These are phyloP conservation scores for Equus quagga DNA, from an alignment of 2,113 vertebrate species.

Conservation along the genomic window DNA sequence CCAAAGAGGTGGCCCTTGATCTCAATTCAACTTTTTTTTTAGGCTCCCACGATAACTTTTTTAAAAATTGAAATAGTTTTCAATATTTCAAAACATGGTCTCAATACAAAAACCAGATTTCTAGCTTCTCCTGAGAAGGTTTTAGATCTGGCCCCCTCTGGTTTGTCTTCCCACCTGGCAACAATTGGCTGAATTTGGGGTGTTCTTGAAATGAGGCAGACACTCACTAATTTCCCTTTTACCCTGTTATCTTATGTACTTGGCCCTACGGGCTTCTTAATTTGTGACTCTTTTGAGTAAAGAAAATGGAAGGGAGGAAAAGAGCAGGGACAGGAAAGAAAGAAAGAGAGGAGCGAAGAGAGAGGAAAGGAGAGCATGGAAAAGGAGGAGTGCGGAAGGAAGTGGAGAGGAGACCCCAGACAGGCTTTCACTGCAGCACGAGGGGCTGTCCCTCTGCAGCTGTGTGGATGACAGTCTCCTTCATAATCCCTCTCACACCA, in stretches of 20 bases:
- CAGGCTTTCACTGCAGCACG: neutral
- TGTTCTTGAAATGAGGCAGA: neutral
- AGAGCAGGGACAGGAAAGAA: neutral
- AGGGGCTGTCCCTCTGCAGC: fast-evolving
- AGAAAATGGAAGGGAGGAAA: neutral
- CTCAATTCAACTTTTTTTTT: neutral
- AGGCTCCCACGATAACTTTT: neutral
- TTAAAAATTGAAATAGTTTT: neutral
- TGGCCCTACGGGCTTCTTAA: neutral
- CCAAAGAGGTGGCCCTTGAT: neutral
- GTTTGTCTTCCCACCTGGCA: neutral
- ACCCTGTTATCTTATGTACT: neutral
- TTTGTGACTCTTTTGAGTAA: neutral
- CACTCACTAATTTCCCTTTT: neutral
- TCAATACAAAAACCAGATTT: neutral
- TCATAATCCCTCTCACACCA: neutral
- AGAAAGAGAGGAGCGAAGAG: neutral
- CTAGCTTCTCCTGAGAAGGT: neutral
- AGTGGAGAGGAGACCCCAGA: neutral
- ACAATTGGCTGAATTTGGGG: neutral
- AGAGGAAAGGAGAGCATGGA: neutral
- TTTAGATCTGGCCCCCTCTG: neutral
- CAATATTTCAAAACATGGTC: neutral
- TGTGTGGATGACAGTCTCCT: fast-evolving
- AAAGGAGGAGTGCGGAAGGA: neutral